These are phyloP conservation scores for Chinchilla lanigera DNA, from an alignment of 2,113 vertebrate species.

Conservation along the genomic window DNA sequence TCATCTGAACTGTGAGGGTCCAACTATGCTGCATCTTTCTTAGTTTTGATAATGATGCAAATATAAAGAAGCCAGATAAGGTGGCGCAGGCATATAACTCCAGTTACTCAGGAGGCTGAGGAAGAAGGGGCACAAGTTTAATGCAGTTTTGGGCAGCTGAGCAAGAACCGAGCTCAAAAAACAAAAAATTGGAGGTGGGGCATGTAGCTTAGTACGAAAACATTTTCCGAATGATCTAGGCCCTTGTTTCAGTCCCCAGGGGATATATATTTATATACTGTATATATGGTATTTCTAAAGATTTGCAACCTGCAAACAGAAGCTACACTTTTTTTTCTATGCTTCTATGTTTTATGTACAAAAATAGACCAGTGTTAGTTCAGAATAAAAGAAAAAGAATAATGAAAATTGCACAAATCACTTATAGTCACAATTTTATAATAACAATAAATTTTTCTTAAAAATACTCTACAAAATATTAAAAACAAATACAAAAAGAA, in stretches of 20 bases:
- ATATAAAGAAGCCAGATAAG: background rate
- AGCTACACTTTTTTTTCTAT: background rate
- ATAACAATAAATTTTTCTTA: background rate
- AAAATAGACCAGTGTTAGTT: conserved; percentile 12
- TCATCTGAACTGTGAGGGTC: background rate
- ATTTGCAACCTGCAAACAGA: background rate
- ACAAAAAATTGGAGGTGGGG: background rate
- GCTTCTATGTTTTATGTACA: conserved; percentile 3
- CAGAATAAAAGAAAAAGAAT: background rate
- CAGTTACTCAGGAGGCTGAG: background rate
- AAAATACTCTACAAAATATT: background rate
- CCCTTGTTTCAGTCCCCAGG: background rate
- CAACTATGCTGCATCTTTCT: background rate
- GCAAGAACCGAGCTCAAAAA: background rate
- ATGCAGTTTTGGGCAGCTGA: too few relatives aligned
- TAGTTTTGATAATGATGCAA: background rate
- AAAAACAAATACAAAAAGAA: conserved; percentile 29
- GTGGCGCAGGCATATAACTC: background rate
- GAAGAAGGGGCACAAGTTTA: background rate
- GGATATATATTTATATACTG: background rate
- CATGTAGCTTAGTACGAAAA: background rate
- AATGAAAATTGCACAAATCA: background rate
- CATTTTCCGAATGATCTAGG: background rate
- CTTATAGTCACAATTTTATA: conserved; percentile 26
- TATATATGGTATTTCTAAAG: background rate